Conservation (phyloP, 2,797 vertebrate species). For the Dermochelys coriacea region DNA sequence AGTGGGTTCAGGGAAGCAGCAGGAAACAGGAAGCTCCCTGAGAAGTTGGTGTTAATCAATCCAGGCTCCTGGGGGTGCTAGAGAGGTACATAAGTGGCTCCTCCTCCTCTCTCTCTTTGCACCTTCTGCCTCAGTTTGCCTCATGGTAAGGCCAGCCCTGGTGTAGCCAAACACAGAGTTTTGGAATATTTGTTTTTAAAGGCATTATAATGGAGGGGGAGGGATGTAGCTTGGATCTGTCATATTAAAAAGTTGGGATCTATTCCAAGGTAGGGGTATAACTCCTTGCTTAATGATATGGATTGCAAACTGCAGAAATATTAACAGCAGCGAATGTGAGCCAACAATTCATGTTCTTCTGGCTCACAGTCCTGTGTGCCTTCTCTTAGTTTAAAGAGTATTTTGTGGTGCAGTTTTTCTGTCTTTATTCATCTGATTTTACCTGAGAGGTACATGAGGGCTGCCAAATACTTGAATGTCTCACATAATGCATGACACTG, state of each 20-base stretch:
- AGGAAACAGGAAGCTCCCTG: no score
- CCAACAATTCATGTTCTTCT: neutral
- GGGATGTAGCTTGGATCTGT: neutral
- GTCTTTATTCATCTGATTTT: neutral
- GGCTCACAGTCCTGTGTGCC: neutral
- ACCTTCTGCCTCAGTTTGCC: no score
- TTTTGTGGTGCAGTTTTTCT: neutral
- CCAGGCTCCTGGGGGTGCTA: no score
- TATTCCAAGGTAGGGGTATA: neutral
- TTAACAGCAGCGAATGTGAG: neutral
- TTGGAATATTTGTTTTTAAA: neutral
- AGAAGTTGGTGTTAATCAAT: no score
- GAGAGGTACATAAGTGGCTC: no score
- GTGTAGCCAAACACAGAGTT: accelerated
- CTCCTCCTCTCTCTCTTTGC: no score
- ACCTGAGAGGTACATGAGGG: neutral
- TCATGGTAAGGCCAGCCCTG: no score
- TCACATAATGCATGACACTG: neutral
- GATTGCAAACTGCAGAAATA: neutral
- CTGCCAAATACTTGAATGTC: neutral
- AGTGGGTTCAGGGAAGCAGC: no score
- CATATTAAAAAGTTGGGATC: neutral
- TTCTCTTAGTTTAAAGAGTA: neutral
- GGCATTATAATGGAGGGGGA: neutral
- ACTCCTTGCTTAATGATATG: neutral